Conservation (phyloP, 2,888 invertebrate genomes). For the Hyposoter dolosus region DNA sequence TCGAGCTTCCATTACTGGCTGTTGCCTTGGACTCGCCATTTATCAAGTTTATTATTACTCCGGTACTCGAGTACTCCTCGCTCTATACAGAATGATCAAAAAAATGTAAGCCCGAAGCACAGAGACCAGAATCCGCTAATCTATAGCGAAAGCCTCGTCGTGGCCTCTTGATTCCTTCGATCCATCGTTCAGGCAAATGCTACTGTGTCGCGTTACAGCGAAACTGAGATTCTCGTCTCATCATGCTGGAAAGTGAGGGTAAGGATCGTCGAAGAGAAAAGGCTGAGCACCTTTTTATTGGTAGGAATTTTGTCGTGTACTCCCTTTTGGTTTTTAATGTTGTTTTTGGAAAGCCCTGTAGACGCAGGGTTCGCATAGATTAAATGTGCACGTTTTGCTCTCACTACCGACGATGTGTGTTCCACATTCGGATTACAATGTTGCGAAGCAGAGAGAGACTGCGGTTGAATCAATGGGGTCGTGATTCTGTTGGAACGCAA, state of each 20-base stretch:
- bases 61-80: neutral
- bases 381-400: constrained; percentile 15
- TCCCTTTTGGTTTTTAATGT: neutral
- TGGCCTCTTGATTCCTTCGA: neutral
- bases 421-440: constrained; percentile 9
- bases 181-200: no score
- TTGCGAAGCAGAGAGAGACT: constrained; percentile 27
- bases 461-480: constrained; percentile 38
- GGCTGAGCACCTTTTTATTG: neutral
- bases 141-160: neutral
- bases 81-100: neutral
- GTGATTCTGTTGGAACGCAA: constrained; percentile 23
- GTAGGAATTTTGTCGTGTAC: neutral
- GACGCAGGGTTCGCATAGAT: constrained; percentile 7
- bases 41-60: constrained; percentile 20
- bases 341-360: neutral
- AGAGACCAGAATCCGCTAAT: neutral
- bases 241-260: no score
- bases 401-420: neutral
- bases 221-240: no score
- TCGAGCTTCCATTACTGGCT: neutral
- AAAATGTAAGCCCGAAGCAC: neutral
- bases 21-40: neutral
- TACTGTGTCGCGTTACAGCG: no score
- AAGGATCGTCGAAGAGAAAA: no score